These are phyloP conservation scores for Podabrus alpinus DNA, from an alignment of 2,888 invertebrate species.

Conservation along the genomic window DNA sequence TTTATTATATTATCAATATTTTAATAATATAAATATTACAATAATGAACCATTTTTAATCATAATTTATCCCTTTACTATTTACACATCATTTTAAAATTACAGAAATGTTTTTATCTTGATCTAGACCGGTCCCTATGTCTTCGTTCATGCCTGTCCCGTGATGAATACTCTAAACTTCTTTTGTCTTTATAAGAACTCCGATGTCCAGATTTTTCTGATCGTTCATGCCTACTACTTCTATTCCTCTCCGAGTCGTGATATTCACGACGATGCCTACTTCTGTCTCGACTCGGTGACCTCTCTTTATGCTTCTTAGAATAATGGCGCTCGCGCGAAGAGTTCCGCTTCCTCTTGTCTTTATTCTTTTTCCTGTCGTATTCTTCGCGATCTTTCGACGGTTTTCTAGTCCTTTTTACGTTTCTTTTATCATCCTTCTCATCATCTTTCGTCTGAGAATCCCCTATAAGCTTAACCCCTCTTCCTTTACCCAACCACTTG, in stretches of 20 bases:
- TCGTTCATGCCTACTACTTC: not conserved
- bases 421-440: not conserved
- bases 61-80: not conserved
- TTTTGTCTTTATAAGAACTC: not conserved
- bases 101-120: not conserved
- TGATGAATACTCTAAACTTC: too few relatives aligned
- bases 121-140: not conserved
- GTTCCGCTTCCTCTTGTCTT: not conserved
- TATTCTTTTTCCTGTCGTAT: not conserved
- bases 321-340: not conserved
- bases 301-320: not conserved
- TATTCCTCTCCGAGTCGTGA: not conserved
- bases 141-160: not conserved
- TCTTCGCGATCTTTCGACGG: not conserved
- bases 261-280: not conserved
- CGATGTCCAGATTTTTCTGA: not conserved
- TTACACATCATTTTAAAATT: not conserved
- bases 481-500: constrained; percentile 87
- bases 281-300: not conserved
- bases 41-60: not conserved
- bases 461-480: constrained; percentile 70
- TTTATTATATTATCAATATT: too few relatives aligned
- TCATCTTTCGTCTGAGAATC: not conserved
- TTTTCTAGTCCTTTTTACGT: not conserved
- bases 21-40: not conserved